Evolutionary conservation across 2,888 invertebrate genomes (phyloP).

Genomic region (Sepioteuthis lessoniana): DNA sequence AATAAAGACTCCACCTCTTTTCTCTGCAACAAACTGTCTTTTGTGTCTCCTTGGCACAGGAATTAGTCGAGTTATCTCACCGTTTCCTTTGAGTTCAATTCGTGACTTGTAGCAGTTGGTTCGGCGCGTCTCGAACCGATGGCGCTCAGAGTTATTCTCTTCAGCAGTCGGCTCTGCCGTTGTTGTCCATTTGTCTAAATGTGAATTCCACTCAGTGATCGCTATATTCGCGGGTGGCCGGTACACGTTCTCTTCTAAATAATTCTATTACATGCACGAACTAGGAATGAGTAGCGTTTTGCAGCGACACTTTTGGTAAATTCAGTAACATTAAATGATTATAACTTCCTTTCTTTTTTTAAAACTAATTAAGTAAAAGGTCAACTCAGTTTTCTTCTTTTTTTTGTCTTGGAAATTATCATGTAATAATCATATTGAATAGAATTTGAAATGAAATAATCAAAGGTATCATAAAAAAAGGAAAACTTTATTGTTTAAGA

Average conservation of each 20-base stretch:
- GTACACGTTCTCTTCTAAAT: not conserved
- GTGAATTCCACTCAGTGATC: not conserved
- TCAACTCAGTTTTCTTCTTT: not conserved
- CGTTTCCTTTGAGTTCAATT: not conserved
- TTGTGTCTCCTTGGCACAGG: not conserved
- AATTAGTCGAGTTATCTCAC: constrained; percentile 33
- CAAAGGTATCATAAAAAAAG: not conserved
- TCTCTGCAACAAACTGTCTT: constrained; percentile 9
- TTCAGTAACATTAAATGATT: not conserved
- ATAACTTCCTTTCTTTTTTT: too few relatives aligned
- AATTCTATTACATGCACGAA: not conserved
- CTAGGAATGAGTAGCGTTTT: not conserved
- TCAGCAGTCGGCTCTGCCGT: not conserved
- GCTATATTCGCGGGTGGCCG: not conserved
- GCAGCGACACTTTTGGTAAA: not conserved
- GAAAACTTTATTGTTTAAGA: not conserved
- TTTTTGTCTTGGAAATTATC: not conserved
- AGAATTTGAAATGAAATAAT: not conserved
- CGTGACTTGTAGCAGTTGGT: not conserved
- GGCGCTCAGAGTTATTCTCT: not conserved
- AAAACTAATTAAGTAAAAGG: not conserved
- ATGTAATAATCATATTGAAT: not conserved
- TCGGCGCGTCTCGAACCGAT: not conserved
- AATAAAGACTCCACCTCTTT: not conserved
- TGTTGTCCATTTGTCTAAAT: not conserved